These are phyloP conservation scores for Campaea margaritaria DNA, from an alignment of 2,888 invertebrate species.

Conservation along the genomic window DNA sequence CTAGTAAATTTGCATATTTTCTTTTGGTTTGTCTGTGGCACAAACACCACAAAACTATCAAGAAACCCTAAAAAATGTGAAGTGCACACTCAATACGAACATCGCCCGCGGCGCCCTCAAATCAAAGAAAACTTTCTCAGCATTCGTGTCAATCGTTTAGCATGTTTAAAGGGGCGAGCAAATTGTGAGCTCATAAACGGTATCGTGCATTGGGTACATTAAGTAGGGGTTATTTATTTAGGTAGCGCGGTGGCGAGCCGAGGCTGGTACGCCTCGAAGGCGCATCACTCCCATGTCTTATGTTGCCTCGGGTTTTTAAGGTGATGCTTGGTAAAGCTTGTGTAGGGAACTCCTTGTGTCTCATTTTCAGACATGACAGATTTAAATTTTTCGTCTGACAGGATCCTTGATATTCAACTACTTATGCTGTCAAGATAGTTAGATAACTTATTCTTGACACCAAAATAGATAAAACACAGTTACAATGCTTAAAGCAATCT, in stretches of 20 bases:
- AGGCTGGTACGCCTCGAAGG: conserved; percentile 51
- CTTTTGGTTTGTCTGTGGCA: not conserved
- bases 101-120: conserved; percentile 37
- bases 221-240: conserved; percentile 83
- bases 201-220: conserved; percentile 73
- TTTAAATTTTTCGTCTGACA: too few relatives aligned
- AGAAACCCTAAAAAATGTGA: conserved; percentile 29
- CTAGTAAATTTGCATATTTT: too few relatives aligned
- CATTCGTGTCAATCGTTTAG: conserved; percentile 59
- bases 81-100: conserved; percentile 40
- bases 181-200: conserved; percentile 59
- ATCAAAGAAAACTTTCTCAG: conserved; percentile 45
- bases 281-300: conserved; percentile 55
- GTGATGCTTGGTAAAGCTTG: conserved; percentile 23
- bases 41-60: conserved; percentile 19
- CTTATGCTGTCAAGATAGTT: too few relatives aligned
- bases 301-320: conserved; percentile 38
- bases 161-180: conserved; percentile 56
- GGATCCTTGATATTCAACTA: too few relatives aligned
- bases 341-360: too few relatives aligned
- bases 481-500: too few relatives aligned
- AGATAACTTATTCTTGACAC: too few relatives aligned
- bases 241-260: conserved; percentile 65
- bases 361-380: too few relatives aligned
- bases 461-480: too few relatives aligned